Conservation (phyloP, 2,797 vertebrate genomes). For the Siniperca scherzeri region DNA sequence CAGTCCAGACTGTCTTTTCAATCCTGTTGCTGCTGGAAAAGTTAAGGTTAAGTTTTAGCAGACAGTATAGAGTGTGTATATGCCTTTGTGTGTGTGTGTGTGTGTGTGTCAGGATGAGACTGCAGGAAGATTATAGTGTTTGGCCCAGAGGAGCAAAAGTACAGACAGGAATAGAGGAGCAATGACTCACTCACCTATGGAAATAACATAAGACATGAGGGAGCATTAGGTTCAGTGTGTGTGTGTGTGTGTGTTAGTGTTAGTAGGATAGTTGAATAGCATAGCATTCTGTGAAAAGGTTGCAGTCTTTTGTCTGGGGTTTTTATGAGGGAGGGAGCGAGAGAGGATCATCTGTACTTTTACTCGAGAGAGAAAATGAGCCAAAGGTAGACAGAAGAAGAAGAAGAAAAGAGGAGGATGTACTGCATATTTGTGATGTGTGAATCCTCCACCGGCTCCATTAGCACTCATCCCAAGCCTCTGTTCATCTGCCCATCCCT, state of each 20-base stretch:
- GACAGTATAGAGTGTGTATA: background rate
- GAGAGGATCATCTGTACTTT: slow-evolving; percentile 37
- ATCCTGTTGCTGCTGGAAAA: background rate
- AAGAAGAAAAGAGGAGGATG: slow-evolving; percentile 4
- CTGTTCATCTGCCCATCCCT: slow-evolving; percentile 74
- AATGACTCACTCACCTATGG: slow-evolving; percentile 75
- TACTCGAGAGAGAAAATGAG: slow-evolving; percentile 30
- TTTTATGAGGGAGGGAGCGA: slow-evolving; percentile 22
- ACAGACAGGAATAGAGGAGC: slow-evolving; percentile 68
- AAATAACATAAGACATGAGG: slow-evolving; percentile 61
- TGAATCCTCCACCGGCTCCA: slow-evolving; percentile 60
- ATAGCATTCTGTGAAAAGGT: slow-evolving; percentile 56
- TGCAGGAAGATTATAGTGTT: slow-evolving; percentile 52
- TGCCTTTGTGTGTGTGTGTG: slow-evolving; percentile 28
- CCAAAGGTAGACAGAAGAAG: slow-evolving; percentile 4
- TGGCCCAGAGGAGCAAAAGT: slow-evolving; percentile 55
- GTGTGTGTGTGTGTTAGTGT: slow-evolving; percentile 32
- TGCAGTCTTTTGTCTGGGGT: slow-evolving; percentile 59
- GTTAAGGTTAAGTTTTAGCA: slow-evolving; percentile 11
- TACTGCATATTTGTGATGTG: slow-evolving; percentile 55
- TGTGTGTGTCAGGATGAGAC: slow-evolving; percentile 16
- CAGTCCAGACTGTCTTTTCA: background rate
- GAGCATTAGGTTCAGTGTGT: slow-evolving; percentile 42
- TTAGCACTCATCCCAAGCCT: slow-evolving; percentile 75
- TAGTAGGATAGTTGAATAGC: slow-evolving; percentile 62